Evolutionary conservation across 2,888 invertebrate species (phyloP), one percentile per base, ranked within the genome.

Genomic region (Eumacrocentrus americanus): DNA sequence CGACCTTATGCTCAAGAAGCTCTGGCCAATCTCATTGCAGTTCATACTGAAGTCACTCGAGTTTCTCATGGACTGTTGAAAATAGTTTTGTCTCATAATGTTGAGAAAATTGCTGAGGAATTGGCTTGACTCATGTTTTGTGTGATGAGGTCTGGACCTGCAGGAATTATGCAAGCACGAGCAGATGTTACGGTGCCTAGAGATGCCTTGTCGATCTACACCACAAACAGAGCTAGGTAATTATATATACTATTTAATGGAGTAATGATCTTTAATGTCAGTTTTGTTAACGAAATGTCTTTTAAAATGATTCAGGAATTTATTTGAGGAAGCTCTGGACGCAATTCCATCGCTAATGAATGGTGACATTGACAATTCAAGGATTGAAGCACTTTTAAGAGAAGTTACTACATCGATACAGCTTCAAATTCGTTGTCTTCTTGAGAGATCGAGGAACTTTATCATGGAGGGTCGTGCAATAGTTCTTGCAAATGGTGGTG

Each of bases 401-500:
- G 78, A 79, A 72, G 74, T 78, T 2, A 68, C 68, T 22, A 69
- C 71, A 11, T 73, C 74, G 9, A 80, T 79, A 79, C 72, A 72
- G 64, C 65, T 80, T 14, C 80, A 80, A 58, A 61, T 80, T 46
- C 74, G 72, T 16, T 80, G 80, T 70, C 72, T 80, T 53, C 65
- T 67, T 38, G 69, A 64, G 57, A 61, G 60, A 47, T 56, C 61
- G 60, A 87, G 95, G 44, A 96, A 94, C 81, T 98, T 97, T 82
- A 90, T 98, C 3, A 94, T 98, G 94, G 97, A 98, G 83, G 98
- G 99, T 9, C 99, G 99, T 7, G 99, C 99, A 1, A 99, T 99
- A 98, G 99, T 99, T 20, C 83, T 99, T 35, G 99, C 98, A 0
- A 99, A 99, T 82, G 98, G 98, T 2, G 99, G 99, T 23, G 97